These are phyloP conservation scores for Dorcus hopei DNA, from an alignment of 2,888 invertebrate genomes.

Conservation along the genomic window DNA sequence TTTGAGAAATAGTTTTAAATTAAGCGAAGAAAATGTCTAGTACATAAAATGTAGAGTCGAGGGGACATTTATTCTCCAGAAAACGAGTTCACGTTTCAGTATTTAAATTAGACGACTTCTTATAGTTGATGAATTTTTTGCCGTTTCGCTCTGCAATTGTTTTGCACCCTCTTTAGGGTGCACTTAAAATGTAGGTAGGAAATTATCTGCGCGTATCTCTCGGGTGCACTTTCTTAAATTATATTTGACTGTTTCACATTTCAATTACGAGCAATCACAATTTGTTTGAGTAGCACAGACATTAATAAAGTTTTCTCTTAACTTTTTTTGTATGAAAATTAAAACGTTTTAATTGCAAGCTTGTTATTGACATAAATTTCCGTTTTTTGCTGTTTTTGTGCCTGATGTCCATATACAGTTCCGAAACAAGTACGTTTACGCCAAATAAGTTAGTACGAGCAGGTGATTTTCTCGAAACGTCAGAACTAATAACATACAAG, in stretches of 20 bases:
- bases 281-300: background rate
- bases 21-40: too few relatives aligned
- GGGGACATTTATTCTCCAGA: background rate
- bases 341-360: too few relatives aligned
- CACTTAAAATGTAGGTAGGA: background rate
- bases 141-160: too few relatives aligned
- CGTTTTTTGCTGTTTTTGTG: too few relatives aligned
- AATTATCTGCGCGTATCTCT: background rate
- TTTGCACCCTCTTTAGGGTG: too few relatives aligned
- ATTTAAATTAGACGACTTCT: slow-evolving; percentile 8
- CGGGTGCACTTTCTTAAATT: background rate
- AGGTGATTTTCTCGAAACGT: slow-evolving; percentile 16
- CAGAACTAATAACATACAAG: slow-evolving; percentile 17
- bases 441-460: slow-evolving; percentile 13
- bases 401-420: background rate
- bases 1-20: too few relatives aligned
- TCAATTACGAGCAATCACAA: background rate
- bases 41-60: too few relatives aligned
- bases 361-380: too few relatives aligned
- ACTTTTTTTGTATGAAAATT: too few relatives aligned
- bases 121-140: too few relatives aligned
- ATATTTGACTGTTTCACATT: background rate
- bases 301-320: too few relatives aligned
- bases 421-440: slow-evolving; percentile 11
- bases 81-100: slow-evolving; percentile 13